Percentiles rank a stretch among this genome's conserved stretches.
Evolutionary conservation across 2,797 vertebrate species (phyloP).

Genomic region (Pipistrellus pipistrellus): DNA sequence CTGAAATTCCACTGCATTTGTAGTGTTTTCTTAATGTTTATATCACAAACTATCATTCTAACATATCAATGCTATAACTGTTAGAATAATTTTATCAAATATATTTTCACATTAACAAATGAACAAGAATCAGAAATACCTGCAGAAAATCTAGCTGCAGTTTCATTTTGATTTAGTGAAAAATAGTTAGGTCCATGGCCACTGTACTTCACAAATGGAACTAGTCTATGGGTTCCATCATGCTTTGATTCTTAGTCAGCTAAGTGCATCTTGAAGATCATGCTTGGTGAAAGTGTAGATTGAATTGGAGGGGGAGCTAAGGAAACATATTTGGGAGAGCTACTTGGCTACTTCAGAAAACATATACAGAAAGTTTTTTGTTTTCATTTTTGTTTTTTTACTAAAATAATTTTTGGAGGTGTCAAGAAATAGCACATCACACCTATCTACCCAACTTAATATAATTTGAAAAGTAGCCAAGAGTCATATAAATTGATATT

Average conservation of each 20-base stretch:
- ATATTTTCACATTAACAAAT: neutral
- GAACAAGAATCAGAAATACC: neutral
- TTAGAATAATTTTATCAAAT: conserved; percentile 33
- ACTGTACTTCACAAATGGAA: neutral
- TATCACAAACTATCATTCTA: neutral
- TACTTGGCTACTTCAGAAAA: neutral
- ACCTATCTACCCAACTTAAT: neutral
- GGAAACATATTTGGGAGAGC: neutral
- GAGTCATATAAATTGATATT: neutral
- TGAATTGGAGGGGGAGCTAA: neutral
- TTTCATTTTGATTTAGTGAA: conserved; percentile 58
- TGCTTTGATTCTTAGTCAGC: neutral
- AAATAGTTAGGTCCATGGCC: neutral
- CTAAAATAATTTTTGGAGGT: neutral
- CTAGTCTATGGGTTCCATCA: neutral
- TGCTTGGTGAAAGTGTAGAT: neutral
- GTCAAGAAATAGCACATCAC: neutral
- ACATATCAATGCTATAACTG: neutral
- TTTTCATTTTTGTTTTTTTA: neutral
- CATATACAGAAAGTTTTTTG: neutral
- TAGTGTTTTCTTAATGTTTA: conserved; percentile 4
- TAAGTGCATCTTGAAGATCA: neutral
- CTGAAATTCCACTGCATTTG: neutral
- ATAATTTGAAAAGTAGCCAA: neutral
- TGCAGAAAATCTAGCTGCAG: neutral